Percentiles rank a stretch among this genome's conserved stretches.
Conservation (phyloP, 2,797 vertebrate species). For the Rhincodon typus region DNA sequence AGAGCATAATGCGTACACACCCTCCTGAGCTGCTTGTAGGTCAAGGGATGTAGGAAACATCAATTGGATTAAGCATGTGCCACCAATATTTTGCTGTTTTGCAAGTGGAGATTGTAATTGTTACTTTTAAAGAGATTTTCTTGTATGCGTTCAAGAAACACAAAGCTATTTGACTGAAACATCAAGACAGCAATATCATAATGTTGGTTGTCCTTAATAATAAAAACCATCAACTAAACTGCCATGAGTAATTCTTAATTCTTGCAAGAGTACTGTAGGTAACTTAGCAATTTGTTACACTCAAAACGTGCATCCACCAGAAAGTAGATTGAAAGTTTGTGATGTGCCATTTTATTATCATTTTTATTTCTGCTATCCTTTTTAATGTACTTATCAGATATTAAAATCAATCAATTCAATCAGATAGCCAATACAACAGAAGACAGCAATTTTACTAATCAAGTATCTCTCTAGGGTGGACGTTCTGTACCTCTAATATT, state of each 20-base stretch:
- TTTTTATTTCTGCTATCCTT: not conserved
- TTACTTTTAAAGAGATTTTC: not conserved
- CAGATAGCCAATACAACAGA: not conserved
- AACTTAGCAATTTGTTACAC: not conserved
- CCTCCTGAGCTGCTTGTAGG: not conserved
- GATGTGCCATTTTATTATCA: not conserved
- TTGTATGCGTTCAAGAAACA: not conserved
- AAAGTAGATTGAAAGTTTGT: not conserved
- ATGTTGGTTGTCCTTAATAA: not conserved
- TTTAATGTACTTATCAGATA: no score
- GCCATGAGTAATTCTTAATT: not conserved
- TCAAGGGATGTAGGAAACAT: not conserved
- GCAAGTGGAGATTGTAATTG: not conserved
- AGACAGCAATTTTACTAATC: not conserved
- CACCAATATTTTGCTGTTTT: not conserved
- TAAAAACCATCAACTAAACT: not conserved
- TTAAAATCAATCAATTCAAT: not conserved
- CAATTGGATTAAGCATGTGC: not conserved
- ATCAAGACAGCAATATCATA: not conserved
- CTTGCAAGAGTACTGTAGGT: not conserved
- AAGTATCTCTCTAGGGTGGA: not conserved
- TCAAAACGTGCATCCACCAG: not conserved
- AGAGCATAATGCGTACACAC: not conserved
- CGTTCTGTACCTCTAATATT: not conserved
- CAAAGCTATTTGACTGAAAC: not conserved